Evolutionary conservation across 2,797 vertebrate genomes (phyloP).

Genomic region (Falco peregrinus): DNA sequence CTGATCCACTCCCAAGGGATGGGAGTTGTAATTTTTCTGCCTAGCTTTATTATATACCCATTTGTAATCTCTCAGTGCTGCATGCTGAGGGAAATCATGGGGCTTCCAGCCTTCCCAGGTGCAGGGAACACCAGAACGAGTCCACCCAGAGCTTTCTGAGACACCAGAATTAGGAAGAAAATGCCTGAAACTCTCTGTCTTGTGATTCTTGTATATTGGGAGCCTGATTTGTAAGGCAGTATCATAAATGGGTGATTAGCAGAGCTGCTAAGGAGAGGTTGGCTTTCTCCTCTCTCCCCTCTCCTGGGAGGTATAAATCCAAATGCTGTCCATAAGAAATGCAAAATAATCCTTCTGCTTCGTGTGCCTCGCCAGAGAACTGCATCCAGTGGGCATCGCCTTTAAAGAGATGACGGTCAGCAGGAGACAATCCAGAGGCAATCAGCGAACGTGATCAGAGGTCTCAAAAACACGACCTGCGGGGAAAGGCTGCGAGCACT

Average conservation of each 20-base stretch:
- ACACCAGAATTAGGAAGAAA: not conserved
- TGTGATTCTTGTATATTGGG: not conserved
- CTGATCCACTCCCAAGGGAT: not conserved
- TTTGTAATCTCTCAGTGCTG: not conserved
- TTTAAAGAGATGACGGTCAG: not conserved
- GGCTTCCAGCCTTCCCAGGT: not conserved
- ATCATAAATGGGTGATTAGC: not conserved
- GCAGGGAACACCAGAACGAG: not conserved
- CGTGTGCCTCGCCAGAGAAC: fast-evolving
- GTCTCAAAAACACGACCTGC: not conserved
- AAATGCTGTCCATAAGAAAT: not conserved
- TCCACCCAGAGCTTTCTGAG: not conserved
- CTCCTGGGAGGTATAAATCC: conserved; percentile 1
- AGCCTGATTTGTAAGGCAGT: not conserved
- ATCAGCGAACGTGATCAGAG: not conserved
- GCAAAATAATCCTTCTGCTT: not conserved
- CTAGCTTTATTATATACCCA: not conserved
- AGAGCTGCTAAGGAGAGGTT: not conserved
- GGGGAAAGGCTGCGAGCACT: not conserved
- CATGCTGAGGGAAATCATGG: not conserved
- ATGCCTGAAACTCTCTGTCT: not conserved
- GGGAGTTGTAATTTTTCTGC: not conserved
- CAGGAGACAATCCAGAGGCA: not conserved
- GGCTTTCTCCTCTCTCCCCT: not conserved
- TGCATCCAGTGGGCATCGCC: not conserved